Conservation (phyloP, 37 sponge, comb jelly and placozoan species). For the Halichondria panicea region DNA sequence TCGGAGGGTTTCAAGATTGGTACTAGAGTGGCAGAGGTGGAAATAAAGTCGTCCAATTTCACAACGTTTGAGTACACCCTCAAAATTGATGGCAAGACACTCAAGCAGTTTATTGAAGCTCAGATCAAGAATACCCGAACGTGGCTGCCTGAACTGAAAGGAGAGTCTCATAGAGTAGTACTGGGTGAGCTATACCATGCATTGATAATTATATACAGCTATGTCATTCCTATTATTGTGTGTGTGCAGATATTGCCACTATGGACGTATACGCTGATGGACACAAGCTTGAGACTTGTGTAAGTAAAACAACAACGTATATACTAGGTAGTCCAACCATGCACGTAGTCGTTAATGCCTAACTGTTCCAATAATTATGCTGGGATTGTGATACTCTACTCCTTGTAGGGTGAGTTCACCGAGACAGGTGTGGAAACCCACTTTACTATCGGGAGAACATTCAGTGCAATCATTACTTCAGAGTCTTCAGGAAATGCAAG, state of each 20-base stretch:
- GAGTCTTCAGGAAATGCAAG: slow-evolving; percentile 80
- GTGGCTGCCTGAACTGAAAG: slow-evolving; percentile 72
- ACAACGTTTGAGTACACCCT: slow-evolving; percentile 78
- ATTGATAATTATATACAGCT: slow-evolving; percentile 1
- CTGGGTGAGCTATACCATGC: slow-evolving; percentile 75
- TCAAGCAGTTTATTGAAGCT: slow-evolving; percentile 81
- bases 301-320: slow-evolving; percentile 31
- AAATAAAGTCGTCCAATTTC: slow-evolving; percentile 72
- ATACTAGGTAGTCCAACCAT: neutral
- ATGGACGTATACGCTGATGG: slow-evolving; percentile 97
- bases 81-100: slow-evolving; percentile 76
- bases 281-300: slow-evolving; percentile 58
- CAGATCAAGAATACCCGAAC: slow-evolving; percentile 80
- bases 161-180: slow-evolving; percentile 82
- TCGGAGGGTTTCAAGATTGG: slow-evolving; percentile 81
- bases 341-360: neutral
- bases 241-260: slow-evolving; percentile 66
- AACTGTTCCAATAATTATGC: neutral
- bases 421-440: slow-evolving; percentile 91
- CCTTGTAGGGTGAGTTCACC: slow-evolving; percentile 88
- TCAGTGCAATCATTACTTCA: slow-evolving; percentile 65
- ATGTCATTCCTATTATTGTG: neutral
- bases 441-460: slow-evolving; percentile 61
- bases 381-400: neutral
- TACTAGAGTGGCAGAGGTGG: slow-evolving; percentile 59